Base-by-base conservation (phyloP, 1,140 invertebrate species). In the Papilio dardanus region DNA sequence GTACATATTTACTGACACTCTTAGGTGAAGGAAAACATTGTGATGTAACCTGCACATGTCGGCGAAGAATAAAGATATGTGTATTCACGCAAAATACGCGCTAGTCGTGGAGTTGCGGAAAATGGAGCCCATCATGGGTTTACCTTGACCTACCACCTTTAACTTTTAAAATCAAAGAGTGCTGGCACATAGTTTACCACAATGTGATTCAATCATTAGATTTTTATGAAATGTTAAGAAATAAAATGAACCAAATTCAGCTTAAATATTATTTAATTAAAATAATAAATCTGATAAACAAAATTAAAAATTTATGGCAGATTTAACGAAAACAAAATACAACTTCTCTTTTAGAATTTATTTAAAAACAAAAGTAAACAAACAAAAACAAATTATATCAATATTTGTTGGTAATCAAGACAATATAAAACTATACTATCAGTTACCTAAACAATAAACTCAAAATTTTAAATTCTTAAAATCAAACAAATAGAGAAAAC, bases 291-390 rank as follows among this genome's bases (percentile, higher is more conserved):
- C 37, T 68, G 21, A 37, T 68, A 14, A 68, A 14, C 40, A 40
- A 37, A 19, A 40, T 40, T 40, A 37, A 19, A 68, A 68, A 24
- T 4, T 5, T 8, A 68, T 21, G 21, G 2, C 37, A 24, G 67
- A 37, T 68, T 67, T 62, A 62, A 62, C 54, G 30, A 62, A 68
- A 68, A 37, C 19, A 68, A 68, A 68, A 37, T 21, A 1, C 4
- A 21, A 67, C 31, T 35, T 68, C 8, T 40, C 19, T 37, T 24
- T 68, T 37, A 37, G 35, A 37, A 37, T 40, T 68, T 37, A 68
- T 35, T 19, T 21, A 68, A 37, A 21, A 42, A 4, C 24, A 68
- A 37, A 40, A 24, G 24, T 0, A 37, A 37, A 1, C 21, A 21
- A 68, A 21, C 21, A n/a, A 67, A 35, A n/a, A 24, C 66, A 68